Conservation (phyloP, 2,113 vertebrate genomes). For the Cichladusa arquata region DNA sequence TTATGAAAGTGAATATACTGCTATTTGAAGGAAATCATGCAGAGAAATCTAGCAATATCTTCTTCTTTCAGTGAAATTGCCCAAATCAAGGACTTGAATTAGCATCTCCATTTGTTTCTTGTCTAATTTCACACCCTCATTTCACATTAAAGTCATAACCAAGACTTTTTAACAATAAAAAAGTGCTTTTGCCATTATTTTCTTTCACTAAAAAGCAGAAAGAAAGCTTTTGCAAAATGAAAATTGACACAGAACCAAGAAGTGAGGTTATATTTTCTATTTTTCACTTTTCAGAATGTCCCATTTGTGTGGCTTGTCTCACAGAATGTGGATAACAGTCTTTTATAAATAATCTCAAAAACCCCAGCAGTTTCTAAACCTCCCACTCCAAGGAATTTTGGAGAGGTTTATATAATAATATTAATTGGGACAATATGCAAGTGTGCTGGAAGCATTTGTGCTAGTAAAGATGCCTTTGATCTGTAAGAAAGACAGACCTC, state of each 20-base stretch:
- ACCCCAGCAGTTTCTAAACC: background rate
- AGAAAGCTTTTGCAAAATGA: background rate
- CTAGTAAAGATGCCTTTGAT: background rate
- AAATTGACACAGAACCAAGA: background rate
- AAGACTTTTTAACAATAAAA: background rate
- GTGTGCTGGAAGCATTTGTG: background rate
- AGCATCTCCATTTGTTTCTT: background rate
- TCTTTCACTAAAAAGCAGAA: background rate
- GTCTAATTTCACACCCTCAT: background rate
- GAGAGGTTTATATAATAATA: background rate
- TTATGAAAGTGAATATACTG: background rate
- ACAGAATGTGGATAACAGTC: background rate
- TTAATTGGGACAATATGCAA: background rate
- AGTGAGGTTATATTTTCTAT: background rate
- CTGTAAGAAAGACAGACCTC: background rate
- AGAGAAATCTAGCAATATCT: background rate
- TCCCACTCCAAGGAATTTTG: background rate
- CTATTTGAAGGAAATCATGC: background rate
- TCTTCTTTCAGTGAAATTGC: background rate
- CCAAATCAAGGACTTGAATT: background rate
- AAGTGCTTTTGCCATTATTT: background rate
- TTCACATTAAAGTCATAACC: background rate
- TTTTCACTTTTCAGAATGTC: background rate
- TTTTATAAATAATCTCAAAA: background rate
- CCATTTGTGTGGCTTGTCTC: background rate